phyloP scores from a whole-genome alignment of 2,888 invertebrate species.

The Tortricodes alternella region DNA sequence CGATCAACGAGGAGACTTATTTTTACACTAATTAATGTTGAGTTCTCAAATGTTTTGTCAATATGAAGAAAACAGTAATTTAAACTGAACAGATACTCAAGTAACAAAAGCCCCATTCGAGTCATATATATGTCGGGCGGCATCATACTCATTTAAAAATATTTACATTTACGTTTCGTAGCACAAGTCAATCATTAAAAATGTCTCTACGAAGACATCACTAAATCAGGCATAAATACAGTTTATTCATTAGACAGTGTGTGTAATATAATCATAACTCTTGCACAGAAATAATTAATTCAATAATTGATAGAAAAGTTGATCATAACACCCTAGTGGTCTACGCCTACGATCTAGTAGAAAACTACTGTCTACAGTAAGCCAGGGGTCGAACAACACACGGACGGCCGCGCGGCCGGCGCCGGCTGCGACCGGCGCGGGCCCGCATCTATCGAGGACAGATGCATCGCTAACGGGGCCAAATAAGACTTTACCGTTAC shows the following conservation, averaged over 20 bases:
- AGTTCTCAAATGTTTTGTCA: slow-evolving; percentile 68
- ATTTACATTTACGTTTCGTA: slow-evolving; percentile 77
- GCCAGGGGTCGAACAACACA: slow-evolving; percentile 79
- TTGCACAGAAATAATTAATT: slow-evolving; percentile 79
- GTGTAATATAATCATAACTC: slow-evolving; percentile 76
- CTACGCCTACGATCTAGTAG: slow-evolving; percentile 80
- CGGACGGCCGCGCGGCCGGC: slow-evolving; percentile 50
- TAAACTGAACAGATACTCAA: slow-evolving; percentile 68
- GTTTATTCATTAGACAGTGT: slow-evolving; percentile 73
- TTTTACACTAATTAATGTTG: slow-evolving; percentile 62
- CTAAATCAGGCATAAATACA: slow-evolving; percentile 78
- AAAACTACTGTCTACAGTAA: slow-evolving; percentile 79
- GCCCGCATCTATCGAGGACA: slow-evolving; percentile 77
- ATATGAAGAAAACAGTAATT: slow-evolving; percentile 68
- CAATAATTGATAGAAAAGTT: slow-evolving; percentile 80
- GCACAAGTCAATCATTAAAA: slow-evolving; percentile 72
- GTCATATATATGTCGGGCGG: slow-evolving; percentile 74
- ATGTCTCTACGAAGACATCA: slow-evolving; percentile 80
- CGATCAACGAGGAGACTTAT: slow-evolving; percentile 62
- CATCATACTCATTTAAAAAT: slow-evolving; percentile 67
- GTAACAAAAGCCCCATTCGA: slow-evolving; percentile 74
- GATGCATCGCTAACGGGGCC: slow-evolving; percentile 84
- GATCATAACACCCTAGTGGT: slow-evolving; percentile 81
- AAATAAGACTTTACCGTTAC: slow-evolving; percentile 82
- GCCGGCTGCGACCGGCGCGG: slow-evolving; percentile 53